Percentiles rank a stretch among this genome's conserved stretches.
Evolutionary conservation across 2,888 invertebrate genomes (phyloP).

Genomic region (Nipponacmea schrenckii): DNA sequence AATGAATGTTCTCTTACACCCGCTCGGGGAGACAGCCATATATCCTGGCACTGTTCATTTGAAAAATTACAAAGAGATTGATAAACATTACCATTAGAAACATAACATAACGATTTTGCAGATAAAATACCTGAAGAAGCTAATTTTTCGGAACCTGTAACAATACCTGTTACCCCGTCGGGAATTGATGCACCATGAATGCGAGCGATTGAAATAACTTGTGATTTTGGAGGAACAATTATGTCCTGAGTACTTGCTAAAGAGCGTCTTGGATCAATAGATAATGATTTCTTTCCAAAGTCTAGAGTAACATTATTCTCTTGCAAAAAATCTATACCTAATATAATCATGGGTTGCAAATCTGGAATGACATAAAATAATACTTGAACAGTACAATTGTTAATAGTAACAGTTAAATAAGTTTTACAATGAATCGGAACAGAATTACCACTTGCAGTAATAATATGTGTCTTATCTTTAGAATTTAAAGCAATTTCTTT

Average conservation of each 20-base stretch:
- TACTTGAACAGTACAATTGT: background rate
- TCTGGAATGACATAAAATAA: conserved; percentile 10
- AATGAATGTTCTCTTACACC: too few relatives aligned
- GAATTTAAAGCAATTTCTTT: background rate
- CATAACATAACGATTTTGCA: background rate
- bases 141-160: conserved; percentile 2
- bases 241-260: background rate
- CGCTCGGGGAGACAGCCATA: too few relatives aligned
- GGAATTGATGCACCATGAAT: conserved; percentile 6
- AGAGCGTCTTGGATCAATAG: background rate
- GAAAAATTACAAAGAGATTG: background rate
- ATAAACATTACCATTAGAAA: conserved; percentile 3
- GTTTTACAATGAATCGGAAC: background rate
- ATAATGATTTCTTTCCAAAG: conserved; percentile 7
- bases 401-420: conserved; percentile 2
- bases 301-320: conserved; percentile 4
- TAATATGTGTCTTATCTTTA: background rate
- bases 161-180: background rate
- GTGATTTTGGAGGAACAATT: background rate
- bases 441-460: conserved; percentile 8
- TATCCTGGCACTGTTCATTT: too few relatives aligned
- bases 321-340: conserved; percentile 9
- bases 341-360: conserved; percentile 12
- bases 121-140: background rate
- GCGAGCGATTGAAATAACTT: background rate